phyloP scores from a whole-genome alignment of 2,797 vertebrate genomes.

The Brachyalestes nurse region DNA sequence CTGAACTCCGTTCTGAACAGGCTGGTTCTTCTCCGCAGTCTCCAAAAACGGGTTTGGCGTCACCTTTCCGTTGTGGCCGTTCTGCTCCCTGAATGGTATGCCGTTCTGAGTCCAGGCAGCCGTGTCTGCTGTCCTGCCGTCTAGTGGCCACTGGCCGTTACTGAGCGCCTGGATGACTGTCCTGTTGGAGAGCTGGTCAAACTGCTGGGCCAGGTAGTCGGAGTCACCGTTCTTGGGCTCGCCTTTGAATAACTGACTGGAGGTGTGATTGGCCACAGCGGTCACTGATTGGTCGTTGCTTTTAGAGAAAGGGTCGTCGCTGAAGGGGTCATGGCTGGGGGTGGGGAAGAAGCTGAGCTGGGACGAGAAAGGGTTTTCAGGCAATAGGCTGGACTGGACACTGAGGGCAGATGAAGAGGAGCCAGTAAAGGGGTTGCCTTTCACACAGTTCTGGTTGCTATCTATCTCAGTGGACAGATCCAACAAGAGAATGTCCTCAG shows the following conservation, averaged over 20 bases:
- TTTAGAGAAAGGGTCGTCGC: slow-evolving; percentile 90
- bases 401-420: slow-evolving; percentile 77
- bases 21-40: slow-evolving; percentile 66
- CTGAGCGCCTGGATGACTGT: slow-evolving; percentile 53
- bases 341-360: slow-evolving; percentile 94
- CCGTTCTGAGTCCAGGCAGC: slow-evolving; percentile 62
- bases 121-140: slow-evolving; percentile 70
- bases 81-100: slow-evolving; percentile 81
- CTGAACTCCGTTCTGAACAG: slow-evolving; percentile 77
- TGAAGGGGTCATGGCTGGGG: slow-evolving; percentile 95
- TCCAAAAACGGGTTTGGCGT: slow-evolving; percentile 83
- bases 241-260: slow-evolving; percentile 50
- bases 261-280: slow-evolving; percentile 33
- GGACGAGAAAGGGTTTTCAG: slow-evolving; percentile 87
- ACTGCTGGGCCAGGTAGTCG: slow-evolving; percentile 85
- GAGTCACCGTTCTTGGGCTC: slow-evolving; percentile 72
- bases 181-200: slow-evolving; percentile 85
- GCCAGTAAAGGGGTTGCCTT: slow-evolving; percentile 85
- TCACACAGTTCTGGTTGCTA: slow-evolving; percentile 93
- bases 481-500: slow-evolving; percentile 97
- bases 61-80: slow-evolving; percentile 60
- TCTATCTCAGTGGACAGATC: slow-evolving; percentile 97
- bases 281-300: slow-evolving; percentile 60
- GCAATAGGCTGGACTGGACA: slow-evolving; percentile 77
- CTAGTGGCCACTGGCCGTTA: slow-evolving; percentile 85